Percentiles rank a stretch among this genome's conserved stretches.
phyloP scores from a whole-genome alignment of 2,113 vertebrate genomes.

The Psittacus erithacus region DNA sequence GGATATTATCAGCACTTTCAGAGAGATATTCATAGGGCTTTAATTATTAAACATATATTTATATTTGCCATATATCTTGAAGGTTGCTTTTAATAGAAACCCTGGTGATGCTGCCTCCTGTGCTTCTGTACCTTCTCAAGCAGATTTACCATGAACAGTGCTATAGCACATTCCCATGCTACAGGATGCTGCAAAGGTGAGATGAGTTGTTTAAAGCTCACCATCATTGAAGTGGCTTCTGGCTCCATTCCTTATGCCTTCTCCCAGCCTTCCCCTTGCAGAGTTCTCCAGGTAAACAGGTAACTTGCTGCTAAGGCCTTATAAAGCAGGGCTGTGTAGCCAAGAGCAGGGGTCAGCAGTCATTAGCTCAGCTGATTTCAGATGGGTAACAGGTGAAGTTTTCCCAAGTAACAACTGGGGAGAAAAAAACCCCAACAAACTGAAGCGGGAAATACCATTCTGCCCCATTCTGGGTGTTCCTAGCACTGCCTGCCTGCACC shows the following conservation, averaged over 20 bases:
- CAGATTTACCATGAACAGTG: not conserved
- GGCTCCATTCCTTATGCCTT: not conserved
- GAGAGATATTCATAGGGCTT: not conserved
- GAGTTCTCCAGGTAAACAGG: not conserved
- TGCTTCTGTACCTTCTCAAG: not conserved
- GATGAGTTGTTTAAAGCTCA: not conserved
- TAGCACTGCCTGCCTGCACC: not conserved
- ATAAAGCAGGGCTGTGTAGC: not conserved
- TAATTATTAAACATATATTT: not conserved
- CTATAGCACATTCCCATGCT: not conserved
- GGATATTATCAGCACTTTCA: not conserved
- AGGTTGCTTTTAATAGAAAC: not conserved
- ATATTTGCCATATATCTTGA: not conserved
- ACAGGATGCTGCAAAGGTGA: not conserved
- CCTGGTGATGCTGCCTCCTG: not conserved
- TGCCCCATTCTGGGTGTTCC: not conserved
- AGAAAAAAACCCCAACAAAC: not conserved
- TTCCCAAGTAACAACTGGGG: not conserved
- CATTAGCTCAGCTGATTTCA: not conserved
- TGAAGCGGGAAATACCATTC: not conserved
- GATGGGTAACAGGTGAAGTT: not conserved
- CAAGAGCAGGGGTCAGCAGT: not conserved
- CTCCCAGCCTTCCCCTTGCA: not conserved
- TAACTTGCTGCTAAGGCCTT: not conserved
- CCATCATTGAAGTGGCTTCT: fast-evolving